Conservation (phyloP, 2,797 vertebrate genomes). For the Hoplostethus atlanticus region DNA sequence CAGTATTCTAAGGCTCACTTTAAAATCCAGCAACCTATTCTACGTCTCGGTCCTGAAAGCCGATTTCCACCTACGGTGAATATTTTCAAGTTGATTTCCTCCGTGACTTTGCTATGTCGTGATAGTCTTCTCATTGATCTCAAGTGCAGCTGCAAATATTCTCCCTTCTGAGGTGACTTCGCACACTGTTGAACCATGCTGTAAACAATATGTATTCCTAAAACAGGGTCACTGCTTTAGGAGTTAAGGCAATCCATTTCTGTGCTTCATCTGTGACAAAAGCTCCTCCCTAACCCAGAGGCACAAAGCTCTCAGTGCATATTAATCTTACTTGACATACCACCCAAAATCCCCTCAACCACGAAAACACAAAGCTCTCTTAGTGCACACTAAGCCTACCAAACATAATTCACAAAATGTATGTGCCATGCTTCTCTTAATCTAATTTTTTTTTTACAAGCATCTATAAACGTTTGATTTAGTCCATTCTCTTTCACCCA, state of each 20-base stretch:
- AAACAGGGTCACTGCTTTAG: conserved; percentile 69
- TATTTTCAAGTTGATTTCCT: conserved; percentile 64
- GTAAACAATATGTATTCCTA: conserved; percentile 79
- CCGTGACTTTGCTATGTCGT: conserved; percentile 29
- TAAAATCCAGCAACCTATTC: conserved; percentile 60
- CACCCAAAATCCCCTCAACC: conserved; percentile 47
- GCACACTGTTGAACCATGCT: conserved; percentile 57
- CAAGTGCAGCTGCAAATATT: conserved; percentile 51
- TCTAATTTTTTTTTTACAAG: conserved; percentile 18
- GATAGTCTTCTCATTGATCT: conserved; percentile 40
- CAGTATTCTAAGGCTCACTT: conserved; percentile 78
- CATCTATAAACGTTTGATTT: conserved; percentile 1
- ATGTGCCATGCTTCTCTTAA: conserved; percentile 53
- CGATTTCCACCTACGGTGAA: conserved; percentile 59
- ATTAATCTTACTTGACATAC: conserved; percentile 71
- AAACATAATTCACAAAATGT: conserved; percentile 56
- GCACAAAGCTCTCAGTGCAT: conserved; percentile 78
- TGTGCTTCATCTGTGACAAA: conserved; percentile 82
- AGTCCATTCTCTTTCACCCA: conserved; percentile 2
- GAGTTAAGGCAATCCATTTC: conserved; percentile 87
- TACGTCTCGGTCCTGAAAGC: conserved; percentile 51
- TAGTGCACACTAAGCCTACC: conserved; percentile 53
- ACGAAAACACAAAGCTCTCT: conserved; percentile 58
- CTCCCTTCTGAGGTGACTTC: conserved; percentile 58
- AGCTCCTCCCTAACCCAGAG: conserved; percentile 71